Conservation (phyloP, 2,888 invertebrate genomes). For the Pristionchus mayeri region DNA sequence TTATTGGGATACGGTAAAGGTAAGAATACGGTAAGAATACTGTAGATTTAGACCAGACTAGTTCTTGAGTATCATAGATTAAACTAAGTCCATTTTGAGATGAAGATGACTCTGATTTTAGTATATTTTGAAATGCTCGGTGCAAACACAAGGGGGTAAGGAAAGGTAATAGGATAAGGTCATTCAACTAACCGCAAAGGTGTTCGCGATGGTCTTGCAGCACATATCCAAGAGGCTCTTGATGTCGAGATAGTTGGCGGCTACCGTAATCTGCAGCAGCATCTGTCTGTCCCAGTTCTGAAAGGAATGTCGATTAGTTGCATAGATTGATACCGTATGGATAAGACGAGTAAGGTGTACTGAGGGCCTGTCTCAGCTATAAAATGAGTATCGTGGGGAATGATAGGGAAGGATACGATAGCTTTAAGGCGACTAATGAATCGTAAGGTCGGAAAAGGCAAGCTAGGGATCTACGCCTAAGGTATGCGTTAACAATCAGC, state of each 20-base stretch:
- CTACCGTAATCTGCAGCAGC: constrained; percentile 92
- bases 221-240: constrained; percentile 87
- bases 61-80: too few relatives aligned
- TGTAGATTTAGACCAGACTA: too few relatives aligned
- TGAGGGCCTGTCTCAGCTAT: neutral
- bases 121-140: too few relatives aligned
- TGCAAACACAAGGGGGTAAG: too few relatives aligned
- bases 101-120: too few relatives aligned
- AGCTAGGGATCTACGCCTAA: neutral
- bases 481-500: neutral
- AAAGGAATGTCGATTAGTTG: neutral
- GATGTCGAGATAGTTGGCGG: constrained; percentile 96
- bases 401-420: too few relatives aligned
- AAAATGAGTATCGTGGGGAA: neutral
- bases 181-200: constrained; percentile 78
- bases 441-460: too few relatives aligned
- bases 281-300: constrained; percentile 88
- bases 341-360: neutral
- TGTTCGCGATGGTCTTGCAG: constrained; percentile 84
- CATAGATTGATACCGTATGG: too few relatives aligned
- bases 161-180: neutral
- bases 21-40: neutral
- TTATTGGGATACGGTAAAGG: neutral
- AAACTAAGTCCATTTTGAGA: too few relatives aligned
- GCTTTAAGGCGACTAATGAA: neutral